Conservation (phyloP, 2,888 invertebrate species). For the Poecilobothrus nobilitatus region DNA sequence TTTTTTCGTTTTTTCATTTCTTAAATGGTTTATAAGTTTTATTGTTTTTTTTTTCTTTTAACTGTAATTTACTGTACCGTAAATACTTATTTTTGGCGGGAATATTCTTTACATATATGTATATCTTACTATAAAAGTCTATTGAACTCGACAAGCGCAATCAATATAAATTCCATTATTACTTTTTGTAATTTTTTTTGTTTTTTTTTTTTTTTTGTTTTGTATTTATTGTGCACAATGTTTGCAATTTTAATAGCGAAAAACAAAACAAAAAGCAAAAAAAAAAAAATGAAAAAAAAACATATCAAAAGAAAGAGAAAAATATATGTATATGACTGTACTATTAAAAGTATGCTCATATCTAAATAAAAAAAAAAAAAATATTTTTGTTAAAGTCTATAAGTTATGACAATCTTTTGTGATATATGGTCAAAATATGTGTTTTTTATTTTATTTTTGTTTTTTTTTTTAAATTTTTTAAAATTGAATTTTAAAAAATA, state of each 20-base stretch:
- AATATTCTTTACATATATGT: not conserved
- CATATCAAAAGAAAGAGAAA: too few species aligned
- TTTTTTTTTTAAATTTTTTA: too few species aligned
- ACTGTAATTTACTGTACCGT: too few species aligned
- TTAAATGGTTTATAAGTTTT: not conserved
- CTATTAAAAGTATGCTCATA: too few species aligned
- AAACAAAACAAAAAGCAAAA: too few species aligned
- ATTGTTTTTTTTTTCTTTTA: not conserved
- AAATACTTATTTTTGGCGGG: not conserved
- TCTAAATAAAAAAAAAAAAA: too few species aligned
- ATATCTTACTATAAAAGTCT: not conserved
- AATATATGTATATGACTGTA: too few species aligned
- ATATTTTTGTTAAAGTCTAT: not conserved
- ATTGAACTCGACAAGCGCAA: constrained; percentile 1
- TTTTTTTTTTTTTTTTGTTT: too few species aligned
- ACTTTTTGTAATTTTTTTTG: too few species aligned
- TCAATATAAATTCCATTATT: not conserved
- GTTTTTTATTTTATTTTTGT: not conserved
- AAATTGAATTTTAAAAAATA: too few species aligned
- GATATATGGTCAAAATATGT: not conserved
- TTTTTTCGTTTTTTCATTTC: not conserved
- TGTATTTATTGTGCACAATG: not conserved
- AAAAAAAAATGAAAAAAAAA: too few species aligned
- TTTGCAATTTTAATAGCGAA: too few species aligned
- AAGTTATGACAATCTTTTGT: not conserved